phyloP scores from a whole-genome alignment of 2,797 vertebrate species.

The Sphenodon punctatus region DNA sequence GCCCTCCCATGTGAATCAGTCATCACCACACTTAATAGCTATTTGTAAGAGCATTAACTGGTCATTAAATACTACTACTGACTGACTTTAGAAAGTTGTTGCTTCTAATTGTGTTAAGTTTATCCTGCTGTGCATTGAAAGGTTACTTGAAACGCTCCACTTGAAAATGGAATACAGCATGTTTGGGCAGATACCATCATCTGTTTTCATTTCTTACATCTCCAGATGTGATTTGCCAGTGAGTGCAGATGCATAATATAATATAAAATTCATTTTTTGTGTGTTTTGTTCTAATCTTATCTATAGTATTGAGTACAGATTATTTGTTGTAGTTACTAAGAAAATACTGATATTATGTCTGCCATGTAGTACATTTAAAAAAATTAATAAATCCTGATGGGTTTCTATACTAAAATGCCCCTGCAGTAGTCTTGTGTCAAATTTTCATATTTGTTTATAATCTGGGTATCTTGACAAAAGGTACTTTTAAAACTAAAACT shows the following conservation, averaged over 20 bases:
- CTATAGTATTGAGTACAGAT: neutral
- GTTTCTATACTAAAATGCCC: neutral
- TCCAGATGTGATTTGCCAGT: neutral
- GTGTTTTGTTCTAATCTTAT: neutral
- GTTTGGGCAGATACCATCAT: conserved; percentile 46
- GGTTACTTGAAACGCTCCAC: neutral
- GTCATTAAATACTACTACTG: neutral
- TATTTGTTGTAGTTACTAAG: neutral
- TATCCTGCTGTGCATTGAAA: neutral
- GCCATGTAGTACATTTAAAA: neutral
- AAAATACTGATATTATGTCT: neutral
- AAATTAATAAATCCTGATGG: conserved; percentile 18
- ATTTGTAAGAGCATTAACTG: neutral
- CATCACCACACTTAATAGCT: neutral
- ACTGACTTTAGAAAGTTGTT: conserved; percentile 16
- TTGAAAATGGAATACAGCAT: conserved; percentile 32
- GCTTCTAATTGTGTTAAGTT: conserved; percentile 17
- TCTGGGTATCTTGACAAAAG: conserved; percentile 1
- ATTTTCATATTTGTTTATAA: neutral
- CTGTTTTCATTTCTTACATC: neutral
- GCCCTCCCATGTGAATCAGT: neutral
- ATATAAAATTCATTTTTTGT: neutral
- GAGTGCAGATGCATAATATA: neutral
- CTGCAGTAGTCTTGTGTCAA: neutral
- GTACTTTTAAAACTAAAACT: neutral